Percentiles rank a stretch among this genome's conserved stretches.
phyloP scores from a whole-genome alignment of 2,113 vertebrate genomes.

The Oriolus oriolus region DNA sequence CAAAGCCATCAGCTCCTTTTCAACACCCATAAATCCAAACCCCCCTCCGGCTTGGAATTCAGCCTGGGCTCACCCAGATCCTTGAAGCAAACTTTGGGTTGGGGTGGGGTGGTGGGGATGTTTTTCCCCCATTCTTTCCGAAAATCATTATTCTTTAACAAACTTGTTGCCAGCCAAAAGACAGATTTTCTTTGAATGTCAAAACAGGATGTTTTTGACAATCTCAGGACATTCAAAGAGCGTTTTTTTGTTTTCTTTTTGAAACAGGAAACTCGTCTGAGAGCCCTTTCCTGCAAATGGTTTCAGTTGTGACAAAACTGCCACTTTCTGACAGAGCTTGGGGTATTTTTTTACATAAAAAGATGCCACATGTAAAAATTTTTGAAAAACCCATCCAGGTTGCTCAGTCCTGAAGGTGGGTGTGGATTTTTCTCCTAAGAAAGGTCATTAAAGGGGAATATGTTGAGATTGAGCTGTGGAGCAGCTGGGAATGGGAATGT shows the following conservation, averaged over 20 bases:
- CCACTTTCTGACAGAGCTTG: neutral
- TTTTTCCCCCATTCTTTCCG: neutral
- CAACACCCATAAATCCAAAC: neutral
- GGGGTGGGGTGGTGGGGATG: neutral
- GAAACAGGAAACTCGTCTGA: slow-evolving; percentile 42
- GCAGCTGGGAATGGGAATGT: neutral
- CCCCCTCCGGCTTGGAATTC: neutral
- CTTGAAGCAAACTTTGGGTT: neutral
- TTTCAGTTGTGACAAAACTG: slow-evolving; percentile 9
- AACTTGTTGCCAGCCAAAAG: neutral
- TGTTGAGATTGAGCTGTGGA: rapidly evolving
- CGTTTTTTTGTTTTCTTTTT: neutral
- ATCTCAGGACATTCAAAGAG: slow-evolving; percentile 36
- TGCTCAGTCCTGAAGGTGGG: neutral
- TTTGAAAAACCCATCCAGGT: neutral
- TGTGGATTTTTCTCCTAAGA: neutral
- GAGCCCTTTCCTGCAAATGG: slow-evolving; percentile 27
- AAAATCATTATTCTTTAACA: neutral
- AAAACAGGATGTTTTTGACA: slow-evolving; percentile 66
- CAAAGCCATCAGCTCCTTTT: neutral
- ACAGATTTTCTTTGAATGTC: slow-evolving; percentile 29
- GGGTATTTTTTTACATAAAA: neutral
- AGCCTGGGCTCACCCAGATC: neutral
- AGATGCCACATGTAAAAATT: neutral
- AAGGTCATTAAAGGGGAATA: neutral